Percentiles rank a stretch among this genome's conserved stretches.
Conservation (phyloP, 2,888 invertebrate genomes). For the Caenorhabditis sp. region DNA sequence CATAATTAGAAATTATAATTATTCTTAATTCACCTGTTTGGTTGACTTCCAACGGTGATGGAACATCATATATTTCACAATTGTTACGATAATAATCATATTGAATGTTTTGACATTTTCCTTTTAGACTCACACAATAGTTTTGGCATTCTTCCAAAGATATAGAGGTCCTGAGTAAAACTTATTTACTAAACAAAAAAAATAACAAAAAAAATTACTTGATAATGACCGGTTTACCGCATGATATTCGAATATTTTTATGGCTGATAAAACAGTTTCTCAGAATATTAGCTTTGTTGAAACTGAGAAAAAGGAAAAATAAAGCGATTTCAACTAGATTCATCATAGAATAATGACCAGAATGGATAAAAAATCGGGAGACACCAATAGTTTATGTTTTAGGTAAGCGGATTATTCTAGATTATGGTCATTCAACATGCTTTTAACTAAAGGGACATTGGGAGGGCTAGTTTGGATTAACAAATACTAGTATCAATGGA, state of each 20-base stretch:
- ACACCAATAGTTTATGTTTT: neutral
- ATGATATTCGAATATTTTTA: constrained; percentile 37
- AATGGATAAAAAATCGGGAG: neutral
- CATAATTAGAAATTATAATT: neutral
- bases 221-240: constrained; percentile 33
- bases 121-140: constrained; percentile 31
- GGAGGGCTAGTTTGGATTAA: neutral
- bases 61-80: constrained; percentile 41
- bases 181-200: neutral
- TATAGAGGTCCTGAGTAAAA: constrained; percentile 27
- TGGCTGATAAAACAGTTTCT: constrained; percentile 38
- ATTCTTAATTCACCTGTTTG: constrained; percentile 10
- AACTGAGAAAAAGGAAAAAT: constrained; percentile 20
- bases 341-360: constrained; percentile 10
- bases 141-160: constrained; percentile 41
- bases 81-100: constrained; percentile 46
- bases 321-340: constrained; percentile 3
- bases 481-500: neutral
- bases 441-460: neutral
- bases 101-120: constrained; percentile 42
- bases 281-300: constrained; percentile 3
- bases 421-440: neutral
- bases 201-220: constrained; percentile 10
- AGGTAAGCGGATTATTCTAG: neutral
- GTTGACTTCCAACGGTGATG: constrained; percentile 38